These are phyloP conservation scores for Lepus americanus DNA, from an alignment of 2,113 vertebrate species.

Conservation along the genomic window DNA sequence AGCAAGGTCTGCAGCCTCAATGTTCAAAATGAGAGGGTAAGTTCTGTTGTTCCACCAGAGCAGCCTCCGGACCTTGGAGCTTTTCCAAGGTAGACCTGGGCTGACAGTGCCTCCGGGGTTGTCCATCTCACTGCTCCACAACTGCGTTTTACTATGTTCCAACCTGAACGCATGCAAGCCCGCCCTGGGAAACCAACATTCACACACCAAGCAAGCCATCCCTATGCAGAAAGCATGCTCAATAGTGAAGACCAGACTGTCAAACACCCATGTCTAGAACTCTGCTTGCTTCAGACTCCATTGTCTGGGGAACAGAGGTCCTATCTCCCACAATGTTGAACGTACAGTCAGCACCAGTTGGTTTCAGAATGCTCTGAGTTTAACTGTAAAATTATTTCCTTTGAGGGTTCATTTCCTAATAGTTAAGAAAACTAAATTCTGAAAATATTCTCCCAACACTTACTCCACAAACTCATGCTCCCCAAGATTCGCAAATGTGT, in stretches of 20 bases:
- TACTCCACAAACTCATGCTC: slow-evolving; percentile 96
- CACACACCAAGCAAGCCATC: background rate
- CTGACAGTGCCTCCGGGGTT: background rate
- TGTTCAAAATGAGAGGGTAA: background rate
- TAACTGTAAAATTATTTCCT: background rate
- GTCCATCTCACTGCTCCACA: background rate
- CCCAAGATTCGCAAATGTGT: slow-evolving; percentile 95
- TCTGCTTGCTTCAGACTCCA: background rate
- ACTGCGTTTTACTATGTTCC: background rate
- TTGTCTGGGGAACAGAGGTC: background rate
- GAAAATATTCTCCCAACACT: slow-evolving; percentile 82
- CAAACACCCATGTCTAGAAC: background rate
- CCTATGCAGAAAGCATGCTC: background rate
- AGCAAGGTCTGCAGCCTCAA: background rate
- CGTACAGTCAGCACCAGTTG: background rate
- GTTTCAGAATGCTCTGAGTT: background rate
- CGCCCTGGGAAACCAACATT: background rate
- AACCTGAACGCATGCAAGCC: background rate
- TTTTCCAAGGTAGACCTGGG: background rate
- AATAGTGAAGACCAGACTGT: background rate
- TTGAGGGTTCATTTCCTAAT: background rate
- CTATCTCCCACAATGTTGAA: background rate
- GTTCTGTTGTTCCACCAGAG: background rate
- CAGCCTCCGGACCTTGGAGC: background rate
- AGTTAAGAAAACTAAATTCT: slow-evolving; percentile 2